Evolutionary conservation across 53 echinoderm and acorn worm species (phyloP).

Genomic region (Zoroaster sp.): DNA sequence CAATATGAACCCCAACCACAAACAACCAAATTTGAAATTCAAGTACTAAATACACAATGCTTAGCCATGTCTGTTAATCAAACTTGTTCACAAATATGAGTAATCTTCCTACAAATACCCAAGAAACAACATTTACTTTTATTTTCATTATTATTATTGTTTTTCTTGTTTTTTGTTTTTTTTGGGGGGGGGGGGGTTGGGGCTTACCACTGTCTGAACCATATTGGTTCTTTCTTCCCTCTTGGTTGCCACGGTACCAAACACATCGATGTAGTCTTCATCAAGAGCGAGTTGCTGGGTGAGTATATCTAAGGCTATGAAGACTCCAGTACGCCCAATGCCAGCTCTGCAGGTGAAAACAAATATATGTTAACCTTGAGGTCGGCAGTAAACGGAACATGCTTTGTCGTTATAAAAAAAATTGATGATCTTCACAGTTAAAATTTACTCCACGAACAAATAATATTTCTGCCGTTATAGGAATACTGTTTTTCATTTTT

Average conservation of each 20-base stretch:
- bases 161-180: background rate
- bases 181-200: background rate
- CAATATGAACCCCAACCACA: background rate
- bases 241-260: constrained; percentile 67
- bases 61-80: background rate
- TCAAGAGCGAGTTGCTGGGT: constrained; percentile 51
- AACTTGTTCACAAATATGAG: too few relatives aligned
- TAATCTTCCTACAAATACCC: too few relatives aligned
- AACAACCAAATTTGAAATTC: too few relatives aligned
- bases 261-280: constrained; percentile 67
- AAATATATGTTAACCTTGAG: too few relatives aligned
- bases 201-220: constrained; percentile 90
- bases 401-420: too few relatives aligned
- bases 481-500: background rate
- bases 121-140: too few relatives aligned
- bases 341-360: constrained; percentile 81
- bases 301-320: constrained; percentile 73
- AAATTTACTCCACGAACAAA: too few relatives aligned
- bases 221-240: constrained; percentile 78
- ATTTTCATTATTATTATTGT: background rate
- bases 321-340: constrained; percentile 86
- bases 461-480: too few relatives aligned
- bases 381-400: background rate
- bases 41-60: background rate
- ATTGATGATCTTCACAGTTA: too few relatives aligned